Evolutionary conservation across 2,113 vertebrate species (phyloP).

Genomic region (Merops nubicus): DNA sequence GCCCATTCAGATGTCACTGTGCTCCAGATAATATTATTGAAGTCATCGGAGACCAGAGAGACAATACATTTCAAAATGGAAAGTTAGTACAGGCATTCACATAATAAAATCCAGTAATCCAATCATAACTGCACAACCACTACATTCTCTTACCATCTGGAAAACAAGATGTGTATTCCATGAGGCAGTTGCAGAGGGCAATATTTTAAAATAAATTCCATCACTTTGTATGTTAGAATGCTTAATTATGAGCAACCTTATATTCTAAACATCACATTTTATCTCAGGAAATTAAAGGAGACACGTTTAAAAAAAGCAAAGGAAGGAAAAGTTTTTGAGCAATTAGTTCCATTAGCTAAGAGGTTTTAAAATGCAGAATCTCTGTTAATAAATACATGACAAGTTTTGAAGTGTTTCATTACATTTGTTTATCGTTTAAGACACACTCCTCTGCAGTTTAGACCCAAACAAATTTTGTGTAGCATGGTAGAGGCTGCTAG

Average conservation of each 20-base stretch:
- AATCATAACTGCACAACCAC: neutral
- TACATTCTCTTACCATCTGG: neutral
- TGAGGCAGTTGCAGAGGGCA: neutral
- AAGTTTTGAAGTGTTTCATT: conserved; percentile 42
- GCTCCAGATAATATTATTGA: neutral
- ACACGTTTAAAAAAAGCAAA: neutral
- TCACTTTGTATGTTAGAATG: conserved; percentile 38
- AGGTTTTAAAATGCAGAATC: conserved; percentile 4
- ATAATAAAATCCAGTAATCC: conserved; percentile 25
- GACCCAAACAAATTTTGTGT: neutral
- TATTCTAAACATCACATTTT: neutral
- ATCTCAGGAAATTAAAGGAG: conserved; percentile 67
- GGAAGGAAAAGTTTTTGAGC: conserved; percentile 47
- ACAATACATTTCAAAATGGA: neutral
- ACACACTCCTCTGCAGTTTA: neutral
- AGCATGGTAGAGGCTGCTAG: neutral
- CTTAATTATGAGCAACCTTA: conserved; percentile 55
- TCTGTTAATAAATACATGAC: conserved; percentile 48
- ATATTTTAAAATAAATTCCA: conserved; percentile 27
- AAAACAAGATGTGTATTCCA: conserved; percentile 3
- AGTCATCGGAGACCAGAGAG: neutral
- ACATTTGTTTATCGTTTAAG: conserved; percentile 21
- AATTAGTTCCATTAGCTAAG: conserved; percentile 17
- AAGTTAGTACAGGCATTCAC: neutral
- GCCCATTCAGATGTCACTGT: neutral